A percentile compares a stretch with the other conserved stretches of the same genome.
phyloP scores from a whole-genome alignment of 1,140 invertebrate species.

The Proctacanthus coquilletti region DNA sequence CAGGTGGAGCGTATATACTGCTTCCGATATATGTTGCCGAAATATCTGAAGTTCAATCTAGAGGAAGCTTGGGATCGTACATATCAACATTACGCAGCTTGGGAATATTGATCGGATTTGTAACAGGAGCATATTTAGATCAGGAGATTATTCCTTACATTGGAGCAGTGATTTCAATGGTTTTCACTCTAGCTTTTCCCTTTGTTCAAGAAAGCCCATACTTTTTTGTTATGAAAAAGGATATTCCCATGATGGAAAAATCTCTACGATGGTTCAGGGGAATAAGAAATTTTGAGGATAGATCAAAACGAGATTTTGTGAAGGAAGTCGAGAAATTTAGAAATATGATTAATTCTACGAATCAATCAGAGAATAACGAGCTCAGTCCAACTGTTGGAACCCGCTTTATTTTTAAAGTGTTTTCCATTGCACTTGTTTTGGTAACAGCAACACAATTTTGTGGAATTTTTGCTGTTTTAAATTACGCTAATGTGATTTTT shows the following conservation, averaged over 20 bases:
- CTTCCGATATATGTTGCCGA: slow-evolving; percentile 37
- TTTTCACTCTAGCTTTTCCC: slow-evolving; percentile 36
- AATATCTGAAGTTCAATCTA: slow-evolving; percentile 21
- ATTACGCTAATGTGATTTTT: neutral
- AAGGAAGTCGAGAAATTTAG: slow-evolving; percentile 10
- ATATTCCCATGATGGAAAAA: slow-evolving; percentile 33
- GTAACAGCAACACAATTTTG: neutral
- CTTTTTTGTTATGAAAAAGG: slow-evolving; percentile 36
- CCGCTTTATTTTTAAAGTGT: neutral
- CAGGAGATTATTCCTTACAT: slow-evolving; percentile 15
- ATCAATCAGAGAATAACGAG: neutral
- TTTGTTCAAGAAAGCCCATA: slow-evolving; percentile 45
- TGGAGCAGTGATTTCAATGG: slow-evolving; percentile 34
- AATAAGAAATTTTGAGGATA: slow-evolving; percentile 19
- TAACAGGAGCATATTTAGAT: slow-evolving; percentile 13
- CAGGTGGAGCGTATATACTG: slow-evolving; percentile 31
- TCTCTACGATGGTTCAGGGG: slow-evolving; percentile 34
- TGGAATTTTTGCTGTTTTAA: neutral
- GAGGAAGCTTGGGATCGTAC: slow-evolving; percentile 13
- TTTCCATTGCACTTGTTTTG: neutral
- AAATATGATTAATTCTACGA: neutral
- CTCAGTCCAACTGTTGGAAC: neutral
- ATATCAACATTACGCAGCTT: slow-evolving; percentile 20
- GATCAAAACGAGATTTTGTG: slow-evolving; percentile 17
- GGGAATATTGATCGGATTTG: slow-evolving; percentile 17